Conservation (phyloP, 2,797 vertebrate species). For the Acrossocheilus fasciatus region DNA sequence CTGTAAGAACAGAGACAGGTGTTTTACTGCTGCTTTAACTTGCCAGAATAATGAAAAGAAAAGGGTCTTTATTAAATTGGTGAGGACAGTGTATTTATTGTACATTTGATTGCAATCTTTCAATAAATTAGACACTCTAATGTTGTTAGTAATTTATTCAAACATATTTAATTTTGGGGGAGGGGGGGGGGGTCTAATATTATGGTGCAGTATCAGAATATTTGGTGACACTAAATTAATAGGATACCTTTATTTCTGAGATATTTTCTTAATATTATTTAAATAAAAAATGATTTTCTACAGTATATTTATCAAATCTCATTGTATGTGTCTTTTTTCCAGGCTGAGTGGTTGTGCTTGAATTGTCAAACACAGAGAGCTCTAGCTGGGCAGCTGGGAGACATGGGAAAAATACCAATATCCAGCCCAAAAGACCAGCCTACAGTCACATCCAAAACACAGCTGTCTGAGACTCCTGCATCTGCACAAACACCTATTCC, state of each 20-base stretch:
- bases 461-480: constrained; percentile 51
- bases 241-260: background rate
- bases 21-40: background rate
- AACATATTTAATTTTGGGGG: background rate
- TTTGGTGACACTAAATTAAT: background rate
- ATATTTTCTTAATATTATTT: background rate
- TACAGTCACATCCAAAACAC: constrained; percentile 55
- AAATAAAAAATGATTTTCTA: background rate
- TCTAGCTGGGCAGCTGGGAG: constrained; percentile 87
- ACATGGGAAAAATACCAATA: constrained; percentile 77
- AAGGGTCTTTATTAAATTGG: background rate
- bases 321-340: constrained; percentile 65
- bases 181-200: accelerated
- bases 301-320: background rate
- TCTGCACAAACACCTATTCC: constrained; percentile 32
- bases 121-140: background rate
- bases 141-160: background rate
- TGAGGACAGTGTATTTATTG: constrained; percentile 8
- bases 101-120: background rate
- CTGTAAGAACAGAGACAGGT: constrained; percentile 4
- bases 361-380: constrained; percentile 97
- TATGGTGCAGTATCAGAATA: background rate
- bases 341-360: constrained; percentile 98
- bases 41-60: constrained; percentile 12
- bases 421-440: constrained; percentile 65